Evolutionary conservation across 2,113 vertebrate genomes (phyloP).

Genomic region (Zosterops japonicus): DNA sequence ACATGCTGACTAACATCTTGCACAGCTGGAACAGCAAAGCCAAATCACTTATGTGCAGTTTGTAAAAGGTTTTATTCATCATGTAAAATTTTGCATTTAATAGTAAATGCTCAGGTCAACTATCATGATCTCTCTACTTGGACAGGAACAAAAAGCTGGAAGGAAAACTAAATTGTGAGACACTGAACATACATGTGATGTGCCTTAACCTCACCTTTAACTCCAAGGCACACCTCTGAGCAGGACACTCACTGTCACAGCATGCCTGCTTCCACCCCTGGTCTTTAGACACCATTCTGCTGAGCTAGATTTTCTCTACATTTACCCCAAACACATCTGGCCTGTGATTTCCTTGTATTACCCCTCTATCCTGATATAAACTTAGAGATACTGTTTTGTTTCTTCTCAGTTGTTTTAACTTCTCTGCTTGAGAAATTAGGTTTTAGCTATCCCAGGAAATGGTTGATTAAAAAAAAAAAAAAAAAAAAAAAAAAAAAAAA

Average conservation of each 20-base stretch:
- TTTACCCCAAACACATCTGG: background rate
- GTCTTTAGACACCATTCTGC: background rate
- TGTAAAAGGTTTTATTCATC: background rate
- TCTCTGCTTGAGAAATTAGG: background rate
- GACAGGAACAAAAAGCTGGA: background rate
- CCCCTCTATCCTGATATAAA: background rate
- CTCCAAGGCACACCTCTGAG: background rate
- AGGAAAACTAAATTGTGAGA: background rate
- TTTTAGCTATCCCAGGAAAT: background rate
- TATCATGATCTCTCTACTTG: background rate
- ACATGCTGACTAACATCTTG: background rate
- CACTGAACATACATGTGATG: fast-evolving
- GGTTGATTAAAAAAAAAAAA: background rate
- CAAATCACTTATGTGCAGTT: background rate
- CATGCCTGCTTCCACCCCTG: background rate
- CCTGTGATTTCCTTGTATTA: background rate
- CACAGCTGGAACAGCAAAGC: background rate
- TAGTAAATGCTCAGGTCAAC: background rate
- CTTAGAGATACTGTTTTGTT: background rate
- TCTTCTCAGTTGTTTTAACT: background rate
- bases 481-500: background rate
- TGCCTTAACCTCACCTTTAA: background rate
- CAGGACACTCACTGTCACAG: background rate
- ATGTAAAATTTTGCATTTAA: background rate
- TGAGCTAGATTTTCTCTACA: background rate